Evolutionary conservation across 1,140 invertebrate genomes (phyloP).

Genomic region (Caenorhabditis inopinata): DNA sequence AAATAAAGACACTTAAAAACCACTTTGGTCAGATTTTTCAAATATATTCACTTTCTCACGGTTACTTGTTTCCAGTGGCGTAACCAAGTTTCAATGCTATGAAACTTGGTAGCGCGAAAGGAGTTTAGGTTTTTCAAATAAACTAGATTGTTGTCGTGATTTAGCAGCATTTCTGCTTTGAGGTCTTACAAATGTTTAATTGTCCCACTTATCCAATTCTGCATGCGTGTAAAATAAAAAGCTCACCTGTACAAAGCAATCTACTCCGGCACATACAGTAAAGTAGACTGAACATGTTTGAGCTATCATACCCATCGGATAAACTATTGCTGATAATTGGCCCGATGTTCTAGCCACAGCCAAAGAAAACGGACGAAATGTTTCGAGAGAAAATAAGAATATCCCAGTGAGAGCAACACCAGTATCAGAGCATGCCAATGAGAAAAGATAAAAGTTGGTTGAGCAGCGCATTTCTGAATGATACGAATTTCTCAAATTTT

Average conservation of each 20-base stretch:
- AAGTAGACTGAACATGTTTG: constrained; percentile 66
- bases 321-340: constrained; percentile 57
- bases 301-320: constrained; percentile 63
- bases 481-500: background rate
- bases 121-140: no score
- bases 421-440: constrained; percentile 58
- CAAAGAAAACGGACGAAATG: constrained; percentile 59
- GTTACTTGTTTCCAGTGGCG: no score
- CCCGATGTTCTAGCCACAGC: constrained; percentile 54
- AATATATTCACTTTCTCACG: no score
- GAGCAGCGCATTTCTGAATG: constrained; percentile 58
- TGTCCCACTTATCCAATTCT: no score
- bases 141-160: no score
- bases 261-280: constrained; percentile 60
- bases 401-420: constrained; percentile 61
- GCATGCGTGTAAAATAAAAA: no score
- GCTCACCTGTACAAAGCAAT: constrained; percentile 64
- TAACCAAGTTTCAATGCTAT: no score
- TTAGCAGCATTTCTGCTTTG: no score
- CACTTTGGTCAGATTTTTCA: no score
- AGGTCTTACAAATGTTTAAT: no score
- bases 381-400: constrained; percentile 62
- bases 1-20: no score
- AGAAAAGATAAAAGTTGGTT: constrained; percentile 62
- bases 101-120: no score